Evolutionary conservation across 1,140 invertebrate genomes (phyloP), one percentile per base, ranked within the genome.

Genomic region (Brachionus rubens): DNA sequence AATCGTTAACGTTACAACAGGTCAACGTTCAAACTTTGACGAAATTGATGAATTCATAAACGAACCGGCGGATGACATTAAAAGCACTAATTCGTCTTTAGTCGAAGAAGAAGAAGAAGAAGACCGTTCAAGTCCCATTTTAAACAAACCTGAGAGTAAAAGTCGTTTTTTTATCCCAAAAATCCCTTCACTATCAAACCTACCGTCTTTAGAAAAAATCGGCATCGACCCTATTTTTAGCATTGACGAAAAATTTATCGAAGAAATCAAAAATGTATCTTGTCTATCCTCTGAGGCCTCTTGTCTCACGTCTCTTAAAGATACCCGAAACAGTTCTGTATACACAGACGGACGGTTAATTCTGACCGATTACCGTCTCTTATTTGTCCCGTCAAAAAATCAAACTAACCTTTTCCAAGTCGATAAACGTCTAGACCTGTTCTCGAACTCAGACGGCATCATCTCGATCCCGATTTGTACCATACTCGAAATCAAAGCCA

Each of bases 11-110:
- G 9, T 36, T 36, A 36, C 4, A 36, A 3, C 33, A 3, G 9
- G 33, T 5, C 3, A 36, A 36, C 33, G 9, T 5, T 59, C 54
- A 16, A 59, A 59, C 36, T 59, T 59, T 36, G 54, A 59, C 16
- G 54, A 59, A 16, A 28, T 59, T 9, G 54, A 59, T n/a, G 54
- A 59, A 19, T 59, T 36, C 54, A 59, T 59, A 16, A 59, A 14
- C 6, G 54, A 59, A 16, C 33, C 33, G n/a, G 4, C 6, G 16
- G 16, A 33, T 16, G 54, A 36, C 10, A 36, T 33, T 28, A 28
- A 59, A 21, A 59, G 54, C 30, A 19, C 19, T 21, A 30, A 59
- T 19, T 59, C 54, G 14, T 59, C 54, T 33, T 30, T 59, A 6
- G 30, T 40, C 6, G 54, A 59, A 28, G 54, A 59, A 40, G 54